Evolutionary conservation across 2,888 invertebrate genomes (phyloP).

Genomic region (Hymenopus coronatus): DNA sequence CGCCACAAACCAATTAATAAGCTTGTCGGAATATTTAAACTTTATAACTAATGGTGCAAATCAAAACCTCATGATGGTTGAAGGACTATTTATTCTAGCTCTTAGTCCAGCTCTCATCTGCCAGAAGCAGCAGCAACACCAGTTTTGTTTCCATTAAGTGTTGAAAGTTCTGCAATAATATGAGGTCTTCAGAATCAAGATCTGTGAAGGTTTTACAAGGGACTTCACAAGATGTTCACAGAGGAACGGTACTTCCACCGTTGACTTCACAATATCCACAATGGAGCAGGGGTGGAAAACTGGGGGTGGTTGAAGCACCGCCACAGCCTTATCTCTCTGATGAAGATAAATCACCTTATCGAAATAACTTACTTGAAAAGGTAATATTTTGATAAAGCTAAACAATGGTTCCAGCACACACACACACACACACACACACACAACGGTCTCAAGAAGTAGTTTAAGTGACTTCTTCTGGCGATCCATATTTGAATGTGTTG

Average conservation of each 20-base stretch:
- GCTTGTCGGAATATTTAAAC: too few relatives aligned
- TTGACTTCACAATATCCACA: conserved; percentile 13
- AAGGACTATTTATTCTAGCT: not conserved
- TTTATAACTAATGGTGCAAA: not conserved
- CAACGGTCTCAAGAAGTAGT: too few relatives aligned
- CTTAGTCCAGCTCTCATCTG: not conserved
- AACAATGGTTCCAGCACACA: too few relatives aligned
- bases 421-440: too few relatives aligned
- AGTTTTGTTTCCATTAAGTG: not conserved
- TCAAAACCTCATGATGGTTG: not conserved
- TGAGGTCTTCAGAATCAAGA: conserved; percentile 21
- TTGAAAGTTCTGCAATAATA: not conserved
- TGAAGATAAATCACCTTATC: not conserved
- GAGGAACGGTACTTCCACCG: conserved; percentile 5
- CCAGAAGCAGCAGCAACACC: not conserved
- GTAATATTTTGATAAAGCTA: too few relatives aligned
- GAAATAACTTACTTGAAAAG: not conserved
- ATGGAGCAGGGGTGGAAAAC: conserved; percentile 23
- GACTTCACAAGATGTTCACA: not conserved
- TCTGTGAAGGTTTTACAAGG: conserved; percentile 18
- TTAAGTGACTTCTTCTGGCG: too few relatives aligned
- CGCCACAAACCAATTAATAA: too few relatives aligned
- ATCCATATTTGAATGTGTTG: too few relatives aligned
- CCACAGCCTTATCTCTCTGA: not conserved
- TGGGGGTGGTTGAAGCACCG: not conserved